phyloP scores from a whole-genome alignment of 2,113 vertebrate species.

The Myotis lucifugus region DNA sequence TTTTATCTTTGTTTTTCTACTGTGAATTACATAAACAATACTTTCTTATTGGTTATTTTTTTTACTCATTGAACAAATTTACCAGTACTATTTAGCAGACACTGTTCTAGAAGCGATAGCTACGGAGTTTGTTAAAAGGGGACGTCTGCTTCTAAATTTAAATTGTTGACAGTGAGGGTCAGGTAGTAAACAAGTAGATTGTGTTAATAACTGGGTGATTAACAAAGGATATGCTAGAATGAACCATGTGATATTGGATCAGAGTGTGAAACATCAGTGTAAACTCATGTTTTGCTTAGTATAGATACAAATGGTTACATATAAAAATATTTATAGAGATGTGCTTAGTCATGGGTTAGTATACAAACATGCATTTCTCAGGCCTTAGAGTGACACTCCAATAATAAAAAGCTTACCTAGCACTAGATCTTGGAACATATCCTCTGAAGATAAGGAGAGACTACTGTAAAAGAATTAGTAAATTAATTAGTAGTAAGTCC shows the following conservation, averaged over 20 bases:
- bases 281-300: not conserved
- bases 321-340: not conserved
- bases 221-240: not conserved
- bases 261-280: not conserved
- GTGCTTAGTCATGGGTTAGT: not conserved
- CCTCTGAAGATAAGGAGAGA: too few species aligned
- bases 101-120: not conserved
- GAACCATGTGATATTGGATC: not conserved
- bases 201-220: not conserved
- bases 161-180: not conserved
- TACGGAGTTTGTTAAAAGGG: not conserved
- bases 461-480: not conserved
- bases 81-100: not conserved
- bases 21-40: not conserved
- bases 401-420: not conserved
- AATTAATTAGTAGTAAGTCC: not conserved
- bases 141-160: not conserved
- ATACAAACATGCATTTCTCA: not conserved
- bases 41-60: not conserved
- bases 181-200: not conserved
- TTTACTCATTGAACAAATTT: not conserved
- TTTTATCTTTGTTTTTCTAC: slow-evolving; percentile 6
- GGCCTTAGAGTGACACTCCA: not conserved
- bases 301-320: not conserved
- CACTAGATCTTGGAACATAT: not conserved